These are phyloP conservation scores for Lucinisca nassula DNA, from an alignment of 2,888 invertebrate genomes.

Conservation along the genomic window DNA sequence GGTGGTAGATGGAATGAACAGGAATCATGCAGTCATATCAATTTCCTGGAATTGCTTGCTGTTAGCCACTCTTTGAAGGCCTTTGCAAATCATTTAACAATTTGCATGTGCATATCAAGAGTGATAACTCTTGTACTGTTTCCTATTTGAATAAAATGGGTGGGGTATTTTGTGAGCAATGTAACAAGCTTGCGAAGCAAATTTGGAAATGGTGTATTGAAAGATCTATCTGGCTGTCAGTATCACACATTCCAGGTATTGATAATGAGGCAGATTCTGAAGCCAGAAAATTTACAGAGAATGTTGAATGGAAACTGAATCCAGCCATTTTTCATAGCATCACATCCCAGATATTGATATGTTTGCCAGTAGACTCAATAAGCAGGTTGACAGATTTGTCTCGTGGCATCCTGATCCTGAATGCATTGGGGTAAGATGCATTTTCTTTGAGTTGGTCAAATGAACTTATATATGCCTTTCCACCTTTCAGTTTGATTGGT, in stretches of 20 bases:
- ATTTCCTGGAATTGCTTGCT: not conserved
- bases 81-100: not conserved
- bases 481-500: conserved; percentile 25
- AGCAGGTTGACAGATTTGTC: not conserved
- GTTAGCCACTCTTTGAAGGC: not conserved
- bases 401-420: conserved; percentile 8
- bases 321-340: not conserved
- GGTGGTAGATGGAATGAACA: not conserved
- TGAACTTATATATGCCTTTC: not conserved
- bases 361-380: not conserved
- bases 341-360: not conserved
- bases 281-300: not conserved
- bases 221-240: not conserved
- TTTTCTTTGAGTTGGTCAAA: not conserved
- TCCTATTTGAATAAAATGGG: too few species aligned
- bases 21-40: not conserved
- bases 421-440: not conserved
- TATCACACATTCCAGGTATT: not conserved
- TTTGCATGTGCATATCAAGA: not conserved
- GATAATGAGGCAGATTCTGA: not conserved
- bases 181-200: too few species aligned
- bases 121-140: too few species aligned
- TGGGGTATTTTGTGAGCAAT: too few species aligned
- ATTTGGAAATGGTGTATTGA: not conserved
- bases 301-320: conserved; percentile 5